Evolutionary conservation across 2,113 vertebrate species (phyloP).

Genomic region (Channa maculata): DNA sequence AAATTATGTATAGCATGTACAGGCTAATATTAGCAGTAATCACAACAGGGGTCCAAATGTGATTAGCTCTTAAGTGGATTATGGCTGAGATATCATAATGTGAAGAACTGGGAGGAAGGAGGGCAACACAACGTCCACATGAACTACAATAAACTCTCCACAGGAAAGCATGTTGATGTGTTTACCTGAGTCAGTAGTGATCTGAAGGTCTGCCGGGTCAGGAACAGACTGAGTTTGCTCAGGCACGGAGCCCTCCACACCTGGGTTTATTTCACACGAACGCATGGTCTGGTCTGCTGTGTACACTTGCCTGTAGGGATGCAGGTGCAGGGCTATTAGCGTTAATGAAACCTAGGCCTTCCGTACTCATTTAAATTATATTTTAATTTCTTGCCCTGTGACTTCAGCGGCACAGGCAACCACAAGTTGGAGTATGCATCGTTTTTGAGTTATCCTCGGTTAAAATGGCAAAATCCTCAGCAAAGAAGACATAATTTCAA

Average conservation of each 20-base stretch:
- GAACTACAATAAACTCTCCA: conserved; percentile 32
- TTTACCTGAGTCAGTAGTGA: conserved; percentile 70
- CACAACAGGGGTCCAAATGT: conserved; percentile 33
- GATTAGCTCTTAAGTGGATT: conserved; percentile 71
- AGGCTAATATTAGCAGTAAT: conserved; percentile 29
- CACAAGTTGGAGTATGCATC: not conserved
- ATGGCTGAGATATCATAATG: conserved; percentile 51
- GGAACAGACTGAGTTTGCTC: conserved; percentile 6
- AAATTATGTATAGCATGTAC: not conserved
- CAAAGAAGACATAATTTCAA: too few species aligned
- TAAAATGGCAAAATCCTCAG: too few species aligned
- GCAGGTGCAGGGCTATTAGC: not conserved
- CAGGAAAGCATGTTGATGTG: conserved; percentile 12
- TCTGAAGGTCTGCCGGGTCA: conserved; percentile 30
- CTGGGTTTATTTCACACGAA: conserved; percentile 27
- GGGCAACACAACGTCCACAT: conserved; percentile 18
- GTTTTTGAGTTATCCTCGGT: too few species aligned
- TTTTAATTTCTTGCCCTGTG: conserved; percentile 20
- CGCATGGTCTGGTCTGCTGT: conserved; percentile 71
- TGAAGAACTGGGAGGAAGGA: conserved; percentile 11
- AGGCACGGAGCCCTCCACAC: conserved; percentile 2
- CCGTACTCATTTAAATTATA: conserved; percentile 35
- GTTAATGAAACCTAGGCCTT: conserved; percentile 49
- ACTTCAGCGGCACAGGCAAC: not conserved
- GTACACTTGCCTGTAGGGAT: conserved; percentile 73